Conservation (phyloP, 2,113 vertebrate genomes). For the Monarcha castaneiventris region DNA sequence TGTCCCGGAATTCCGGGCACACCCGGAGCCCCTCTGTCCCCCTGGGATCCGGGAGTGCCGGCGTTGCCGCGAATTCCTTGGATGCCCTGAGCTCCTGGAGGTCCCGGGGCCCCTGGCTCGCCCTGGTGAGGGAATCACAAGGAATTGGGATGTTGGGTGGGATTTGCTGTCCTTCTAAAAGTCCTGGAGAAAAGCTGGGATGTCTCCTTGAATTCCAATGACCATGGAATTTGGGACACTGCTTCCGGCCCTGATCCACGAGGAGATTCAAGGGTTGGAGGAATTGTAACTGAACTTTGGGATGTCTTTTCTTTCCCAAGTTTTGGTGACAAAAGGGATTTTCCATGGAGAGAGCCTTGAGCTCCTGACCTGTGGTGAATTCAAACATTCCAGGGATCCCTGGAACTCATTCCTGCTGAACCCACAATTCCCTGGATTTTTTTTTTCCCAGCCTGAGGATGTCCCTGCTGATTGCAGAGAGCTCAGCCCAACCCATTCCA, state of each 20-base stretch:
- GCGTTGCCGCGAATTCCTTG: constrained; percentile 84
- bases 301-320: not conserved
- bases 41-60: constrained; percentile 78
- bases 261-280: not conserved
- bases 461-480: not conserved
- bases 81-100: constrained; percentile 84
- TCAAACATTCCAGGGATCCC: too few relatives aligned
- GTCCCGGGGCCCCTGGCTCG: constrained; percentile 80
- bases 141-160: not conserved
- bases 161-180: not conserved
- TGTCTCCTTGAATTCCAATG: not conserved
- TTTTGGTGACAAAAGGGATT: not conserved
- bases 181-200: not conserved
- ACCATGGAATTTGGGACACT: rapidly evolving
- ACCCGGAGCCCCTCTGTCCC: constrained; percentile 75
- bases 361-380: not conserved
- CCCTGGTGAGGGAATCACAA: constrained; percentile 69
- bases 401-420: not conserved
- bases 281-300: rapidly evolving
- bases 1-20: constrained; percentile 75
- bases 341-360: not conserved
- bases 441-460: not conserved
- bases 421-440: not conserved
- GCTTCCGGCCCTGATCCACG: not conserved
- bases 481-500: not conserved